Evolutionary conservation across 2,888 invertebrate species (phyloP), one percentile per base, ranked within the genome.

Genomic region (Galeruca laticollis): DNA sequence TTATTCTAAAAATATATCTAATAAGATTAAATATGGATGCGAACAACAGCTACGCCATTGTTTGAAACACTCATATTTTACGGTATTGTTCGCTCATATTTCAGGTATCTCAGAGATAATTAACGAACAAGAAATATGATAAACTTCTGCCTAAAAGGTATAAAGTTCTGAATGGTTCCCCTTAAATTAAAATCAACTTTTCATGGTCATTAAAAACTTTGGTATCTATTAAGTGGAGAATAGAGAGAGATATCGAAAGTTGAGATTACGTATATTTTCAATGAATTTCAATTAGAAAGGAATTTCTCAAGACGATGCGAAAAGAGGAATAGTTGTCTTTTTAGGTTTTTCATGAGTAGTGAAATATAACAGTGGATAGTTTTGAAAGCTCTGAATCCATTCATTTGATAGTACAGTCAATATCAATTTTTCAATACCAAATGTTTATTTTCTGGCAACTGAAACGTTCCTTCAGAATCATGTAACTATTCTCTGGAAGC

Each of bases 171-270:
- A 51, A 10, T 51, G 20, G 20, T 18, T 51, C 20, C 15, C 20
- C 20, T 51, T 18, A 51, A 51, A 51, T 51, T 51, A 51, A 51
- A 51, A 51, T 51, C 9, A 51, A 51, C 10, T 51, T 10, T 20
- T 9, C 15, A 52, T 49, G 62, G 47, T 62, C 47, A 62, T 62
- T 62, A 62, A 62, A n/a, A 62, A 47, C 51, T 51, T 51, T 51
- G 9, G 51, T 51, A 51, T 51, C 15, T 51, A 20, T 51, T 51
- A 51, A 51, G 51, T 20, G 20, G 20, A 51, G 51, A 51, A 51
- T 20, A 11, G 18, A 9, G 51, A 11, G 18, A 9, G 51, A 51
- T 51, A 51, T 15, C 8, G 20, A 51, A 51, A 51, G 21, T 51
- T 51, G 20, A 18, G 15, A 9, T 20, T 51, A 51, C 21, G 9